Conservation (phyloP, 2,888 invertebrate genomes). For the Amblyteles armatorius region DNA sequence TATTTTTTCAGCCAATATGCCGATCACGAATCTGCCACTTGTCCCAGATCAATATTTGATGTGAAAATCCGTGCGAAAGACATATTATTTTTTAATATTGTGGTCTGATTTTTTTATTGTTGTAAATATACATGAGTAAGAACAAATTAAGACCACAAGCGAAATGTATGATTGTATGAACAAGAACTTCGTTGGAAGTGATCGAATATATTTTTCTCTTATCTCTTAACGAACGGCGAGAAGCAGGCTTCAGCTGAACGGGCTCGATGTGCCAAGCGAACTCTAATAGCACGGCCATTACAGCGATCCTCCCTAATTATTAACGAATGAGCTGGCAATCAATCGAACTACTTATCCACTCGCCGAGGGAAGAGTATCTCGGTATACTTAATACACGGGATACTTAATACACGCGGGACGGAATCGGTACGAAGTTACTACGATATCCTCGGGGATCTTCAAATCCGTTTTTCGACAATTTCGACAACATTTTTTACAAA, state of each 20-base stretch:
- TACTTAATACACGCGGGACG: background rate
- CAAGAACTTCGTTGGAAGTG: background rate
- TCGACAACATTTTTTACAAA: too few species aligned
- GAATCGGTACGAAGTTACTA: too few species aligned
- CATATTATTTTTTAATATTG: background rate
- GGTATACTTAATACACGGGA: conserved; percentile 31
- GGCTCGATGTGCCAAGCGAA: background rate
- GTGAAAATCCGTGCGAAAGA: background rate
- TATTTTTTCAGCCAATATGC: background rate
- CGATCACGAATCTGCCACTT: background rate
- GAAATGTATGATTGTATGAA: background rate
- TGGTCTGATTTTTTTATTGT: background rate
- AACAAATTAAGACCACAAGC: background rate
- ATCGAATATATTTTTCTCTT: conserved; percentile 23
- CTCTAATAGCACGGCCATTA: conserved; percentile 10
- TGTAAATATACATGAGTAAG: background rate
- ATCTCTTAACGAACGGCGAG: background rate
- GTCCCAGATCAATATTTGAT: background rate
- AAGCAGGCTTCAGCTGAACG: background rate
- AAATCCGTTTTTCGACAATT: too few species aligned
- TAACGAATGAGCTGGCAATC: conserved; percentile 62
- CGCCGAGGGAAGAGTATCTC: conserved; percentile 30
- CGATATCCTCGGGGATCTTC: too few species aligned
- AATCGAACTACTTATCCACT: conserved; percentile 56
- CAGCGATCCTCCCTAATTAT: conserved; percentile 53